A percentile compares a stretch with the other conserved stretches of the same genome.
Conservation (phyloP, 2,888 invertebrate species). For the Monoplex corrugatus region DNA sequence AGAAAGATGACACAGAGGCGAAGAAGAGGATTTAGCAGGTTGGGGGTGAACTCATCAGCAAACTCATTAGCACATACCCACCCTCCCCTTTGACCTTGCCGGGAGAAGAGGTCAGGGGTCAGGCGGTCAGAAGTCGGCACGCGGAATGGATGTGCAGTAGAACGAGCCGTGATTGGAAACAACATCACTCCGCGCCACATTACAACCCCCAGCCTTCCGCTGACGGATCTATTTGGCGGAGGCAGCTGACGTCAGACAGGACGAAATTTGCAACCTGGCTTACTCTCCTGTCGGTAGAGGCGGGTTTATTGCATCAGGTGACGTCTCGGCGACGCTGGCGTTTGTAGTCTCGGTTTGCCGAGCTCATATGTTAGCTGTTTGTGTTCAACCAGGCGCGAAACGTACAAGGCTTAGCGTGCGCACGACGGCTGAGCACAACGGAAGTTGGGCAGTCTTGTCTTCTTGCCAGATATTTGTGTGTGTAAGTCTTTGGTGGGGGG, state of each 20-base stretch:
- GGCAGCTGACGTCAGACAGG: slow-evolving; percentile 32
- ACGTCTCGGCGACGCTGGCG: slow-evolving; percentile 34
- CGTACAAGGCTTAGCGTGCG: too few species aligned
- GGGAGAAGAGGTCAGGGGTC: not conserved
- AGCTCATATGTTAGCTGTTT: not conserved
- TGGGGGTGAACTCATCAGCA: not conserved
- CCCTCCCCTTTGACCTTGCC: too few species aligned
- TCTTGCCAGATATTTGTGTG: too few species aligned
- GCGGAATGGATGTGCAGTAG: not conserved
- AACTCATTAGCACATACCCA: not conserved
- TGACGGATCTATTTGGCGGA: slow-evolving; percentile 7
- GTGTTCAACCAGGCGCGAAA: not conserved
- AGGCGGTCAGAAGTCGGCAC: not conserved
- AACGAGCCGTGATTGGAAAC: slow-evolving; percentile 11
- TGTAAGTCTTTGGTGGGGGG: too few species aligned
- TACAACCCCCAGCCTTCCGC: not conserved
- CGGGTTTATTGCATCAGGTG: slow-evolving; percentile 48
- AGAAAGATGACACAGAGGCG: not conserved
- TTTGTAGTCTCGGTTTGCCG: slow-evolving; percentile 40
- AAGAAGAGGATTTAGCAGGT: not conserved
- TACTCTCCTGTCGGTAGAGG: slow-evolving; percentile 40
- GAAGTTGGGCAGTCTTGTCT: too few species aligned
- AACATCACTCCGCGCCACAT: not conserved
- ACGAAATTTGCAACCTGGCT: slow-evolving; percentile 46
- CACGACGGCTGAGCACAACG: too few species aligned